Conservation (phyloP, 2,888 invertebrate genomes). For the Ectropis crepuscularia region DNA sequence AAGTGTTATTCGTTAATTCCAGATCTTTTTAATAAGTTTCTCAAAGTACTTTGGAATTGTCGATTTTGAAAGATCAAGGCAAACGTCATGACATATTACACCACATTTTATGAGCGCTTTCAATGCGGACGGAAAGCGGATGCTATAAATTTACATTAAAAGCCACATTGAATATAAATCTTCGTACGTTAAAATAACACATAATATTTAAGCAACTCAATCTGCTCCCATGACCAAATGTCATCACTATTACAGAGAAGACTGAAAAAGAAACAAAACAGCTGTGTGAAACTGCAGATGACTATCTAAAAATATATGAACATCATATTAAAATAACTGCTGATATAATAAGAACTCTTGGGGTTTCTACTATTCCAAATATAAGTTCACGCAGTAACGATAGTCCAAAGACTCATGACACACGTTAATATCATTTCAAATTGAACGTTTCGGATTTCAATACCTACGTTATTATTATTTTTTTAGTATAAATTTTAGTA, state of each 20-base stretch:
- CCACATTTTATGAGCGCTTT: too few species aligned
- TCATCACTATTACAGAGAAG: conserved; percentile 25
- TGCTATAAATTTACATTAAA: conserved; percentile 20
- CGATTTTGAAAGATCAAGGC: too few species aligned
- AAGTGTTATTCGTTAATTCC: too few species aligned
- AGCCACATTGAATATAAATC: conserved; percentile 27
- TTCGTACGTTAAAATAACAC: conserved; percentile 19
- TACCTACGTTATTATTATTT: too few species aligned
- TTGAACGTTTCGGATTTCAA: too few species aligned
- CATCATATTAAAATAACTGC: conserved; percentile 6
- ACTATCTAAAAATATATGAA: conserved; percentile 24
- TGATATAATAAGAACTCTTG: neutral
- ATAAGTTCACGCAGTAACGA: too few species aligned
- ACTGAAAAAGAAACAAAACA: conserved; percentile 25
- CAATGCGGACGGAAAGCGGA: neutral
- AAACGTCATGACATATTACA: too few species aligned
- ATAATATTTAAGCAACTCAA: conserved; percentile 7
- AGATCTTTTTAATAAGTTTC: too few species aligned
- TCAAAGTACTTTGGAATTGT: too few species aligned
- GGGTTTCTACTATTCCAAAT: neutral
- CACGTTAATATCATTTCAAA: too few species aligned
- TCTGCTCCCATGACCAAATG: conserved; percentile 18
- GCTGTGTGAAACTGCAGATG: conserved; percentile 21
- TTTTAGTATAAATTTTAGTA: too few species aligned
- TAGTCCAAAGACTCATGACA: too few species aligned